Percentiles rank a stretch among this genome's conserved stretches.
Evolutionary conservation across 2,888 invertebrate genomes (phyloP).

Genomic region (Hirtodrosophila duncani): DNA sequence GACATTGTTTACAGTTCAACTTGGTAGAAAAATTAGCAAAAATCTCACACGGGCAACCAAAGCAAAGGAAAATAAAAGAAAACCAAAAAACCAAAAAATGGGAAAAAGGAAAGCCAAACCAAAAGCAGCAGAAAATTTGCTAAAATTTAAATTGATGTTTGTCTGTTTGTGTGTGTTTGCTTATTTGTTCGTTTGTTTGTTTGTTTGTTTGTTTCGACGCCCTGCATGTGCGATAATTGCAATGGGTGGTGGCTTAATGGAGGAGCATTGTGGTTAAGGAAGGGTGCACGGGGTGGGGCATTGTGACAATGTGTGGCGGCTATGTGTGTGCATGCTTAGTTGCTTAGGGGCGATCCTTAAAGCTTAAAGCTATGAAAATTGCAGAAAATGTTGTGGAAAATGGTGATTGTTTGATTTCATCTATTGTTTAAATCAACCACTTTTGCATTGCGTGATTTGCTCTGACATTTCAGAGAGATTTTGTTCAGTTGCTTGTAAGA

Average conservation of each 20-base stretch:
- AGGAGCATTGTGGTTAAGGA: no score
- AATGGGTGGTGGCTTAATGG: constrained; percentile 30
- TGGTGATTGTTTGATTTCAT: no score
- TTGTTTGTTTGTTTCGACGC: background rate
- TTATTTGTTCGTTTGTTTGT: constrained; percentile 1
- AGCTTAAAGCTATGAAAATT: no score
- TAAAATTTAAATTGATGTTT: constrained; percentile 56
- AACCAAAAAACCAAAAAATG: constrained; percentile 14
- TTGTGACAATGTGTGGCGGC: no score
- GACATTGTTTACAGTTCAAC: constrained; percentile 73
- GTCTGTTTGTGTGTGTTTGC: constrained; percentile 8
- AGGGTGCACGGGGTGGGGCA: no score
- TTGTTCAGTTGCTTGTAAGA: no score
- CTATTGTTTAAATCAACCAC: no score
- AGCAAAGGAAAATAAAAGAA: background rate
- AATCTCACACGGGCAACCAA: constrained; percentile 47
- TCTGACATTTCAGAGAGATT: no score
- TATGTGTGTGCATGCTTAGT: no score
- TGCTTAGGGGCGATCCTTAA: no score
- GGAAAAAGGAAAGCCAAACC: constrained; percentile 13
- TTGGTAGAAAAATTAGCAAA: constrained; percentile 63
- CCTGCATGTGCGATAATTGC: constrained; percentile 42
- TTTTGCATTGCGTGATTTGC: no score
- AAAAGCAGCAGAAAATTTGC: constrained; percentile 30
- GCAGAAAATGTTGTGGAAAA: no score